Percentiles rank a stretch among this genome's conserved stretches.
Conservation (phyloP, 2,888 invertebrate species). For the Ischnura elegans region DNA sequence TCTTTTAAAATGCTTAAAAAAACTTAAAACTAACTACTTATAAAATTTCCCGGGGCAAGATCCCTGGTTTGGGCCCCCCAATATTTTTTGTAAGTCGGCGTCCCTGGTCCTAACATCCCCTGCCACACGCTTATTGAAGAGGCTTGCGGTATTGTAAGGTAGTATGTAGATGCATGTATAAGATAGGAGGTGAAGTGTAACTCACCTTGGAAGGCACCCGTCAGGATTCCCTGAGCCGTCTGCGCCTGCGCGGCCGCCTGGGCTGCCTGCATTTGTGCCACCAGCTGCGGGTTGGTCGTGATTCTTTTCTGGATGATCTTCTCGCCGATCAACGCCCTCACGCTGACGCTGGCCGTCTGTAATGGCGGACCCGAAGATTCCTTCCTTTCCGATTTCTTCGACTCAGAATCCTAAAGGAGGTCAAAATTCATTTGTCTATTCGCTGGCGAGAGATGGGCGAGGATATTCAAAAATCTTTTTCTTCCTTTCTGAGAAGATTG, state of each 20-base stretch:
- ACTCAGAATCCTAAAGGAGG: constrained; percentile 86
- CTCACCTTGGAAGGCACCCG: constrained; percentile 56
- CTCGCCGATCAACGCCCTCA: constrained; percentile 93
- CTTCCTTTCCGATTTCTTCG: constrained; percentile 91
- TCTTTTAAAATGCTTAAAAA: too few relatives aligned
- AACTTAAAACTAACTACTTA: too few relatives aligned
- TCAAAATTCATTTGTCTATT: constrained; percentile 53
- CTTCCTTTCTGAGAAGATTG: background rate
- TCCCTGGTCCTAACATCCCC: too few relatives aligned
- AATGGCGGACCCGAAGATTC: constrained; percentile 90
- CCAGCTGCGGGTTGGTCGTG: constrained; percentile 78
- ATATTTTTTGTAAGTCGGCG: too few relatives aligned
- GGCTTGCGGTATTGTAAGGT: too few relatives aligned
- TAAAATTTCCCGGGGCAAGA: too few relatives aligned
- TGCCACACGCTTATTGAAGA: too few relatives aligned
- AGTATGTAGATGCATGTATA: too few relatives aligned
- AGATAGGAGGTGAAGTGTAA: too few relatives aligned
- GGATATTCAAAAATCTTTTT: background rate
- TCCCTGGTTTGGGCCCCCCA: too few relatives aligned
- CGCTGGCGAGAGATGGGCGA: constrained; percentile 48
- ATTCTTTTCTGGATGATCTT: constrained; percentile 93
- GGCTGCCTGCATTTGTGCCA: constrained; percentile 60
- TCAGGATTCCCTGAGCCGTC: constrained; percentile 54
- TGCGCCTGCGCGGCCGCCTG: constrained; percentile 72
- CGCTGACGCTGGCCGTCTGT: constrained; percentile 95